Percentiles rank a stretch among this genome's conserved stretches.
Conservation (phyloP, 2,797 vertebrate genomes). For the Thamnophis elegans region DNA sequence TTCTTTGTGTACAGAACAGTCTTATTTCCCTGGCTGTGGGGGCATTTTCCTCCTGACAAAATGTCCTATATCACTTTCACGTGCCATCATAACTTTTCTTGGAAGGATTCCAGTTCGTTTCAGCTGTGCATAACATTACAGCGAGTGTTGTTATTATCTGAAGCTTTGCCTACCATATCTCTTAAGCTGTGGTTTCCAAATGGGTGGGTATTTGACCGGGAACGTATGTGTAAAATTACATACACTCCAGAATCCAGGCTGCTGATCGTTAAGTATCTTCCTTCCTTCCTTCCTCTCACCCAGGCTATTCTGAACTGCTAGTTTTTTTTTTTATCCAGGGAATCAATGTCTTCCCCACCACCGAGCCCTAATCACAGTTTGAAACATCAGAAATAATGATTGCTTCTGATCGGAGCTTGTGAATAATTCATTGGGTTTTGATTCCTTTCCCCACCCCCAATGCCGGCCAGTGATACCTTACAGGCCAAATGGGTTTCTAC, state of each 20-base stretch:
- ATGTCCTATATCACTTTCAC: too few relatives aligned
- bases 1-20: neutral
- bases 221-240: conserved; percentile 63
- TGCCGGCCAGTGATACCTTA: conserved; percentile 78
- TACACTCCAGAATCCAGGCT: conserved; percentile 25
- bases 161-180: neutral
- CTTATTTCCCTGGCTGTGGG: neutral
- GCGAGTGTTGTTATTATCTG: neutral
- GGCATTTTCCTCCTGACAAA: neutral
- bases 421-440: conserved; percentile 79
- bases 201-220: neutral
- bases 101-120: neutral
- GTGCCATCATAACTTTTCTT: neutral
- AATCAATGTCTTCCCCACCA: conserved; percentile 73
- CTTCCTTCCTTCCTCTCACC: neutral
- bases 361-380: conserved; percentile 77
- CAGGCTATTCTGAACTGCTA: conserved; percentile 50
- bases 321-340: conserved; percentile 57
- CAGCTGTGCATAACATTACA: neutral
- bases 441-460: conserved; percentile 56
- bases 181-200: neutral
- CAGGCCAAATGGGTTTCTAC: conserved; percentile 79
- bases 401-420: conserved; percentile 75
- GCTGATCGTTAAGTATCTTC: conserved; percentile 42
- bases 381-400: conserved; percentile 79